Conservation (phyloP, 2,888 invertebrate genomes). For the Aphidoletes aphidimyza region DNA sequence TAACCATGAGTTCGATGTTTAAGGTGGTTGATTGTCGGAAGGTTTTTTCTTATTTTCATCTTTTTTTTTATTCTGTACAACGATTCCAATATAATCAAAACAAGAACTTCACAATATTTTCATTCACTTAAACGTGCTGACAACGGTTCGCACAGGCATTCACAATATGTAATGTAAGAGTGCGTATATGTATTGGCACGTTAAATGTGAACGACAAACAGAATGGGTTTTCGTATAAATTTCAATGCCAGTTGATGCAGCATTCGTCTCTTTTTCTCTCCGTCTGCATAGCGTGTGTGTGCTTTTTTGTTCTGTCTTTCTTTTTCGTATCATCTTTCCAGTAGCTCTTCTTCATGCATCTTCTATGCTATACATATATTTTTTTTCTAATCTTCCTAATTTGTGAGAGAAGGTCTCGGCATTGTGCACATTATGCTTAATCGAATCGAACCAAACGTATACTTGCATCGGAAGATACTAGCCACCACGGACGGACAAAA, state of each 20-base stretch:
- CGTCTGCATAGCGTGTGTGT: not conserved
- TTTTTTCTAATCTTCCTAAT: not conserved
- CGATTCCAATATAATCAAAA: slow-evolving; percentile 46
- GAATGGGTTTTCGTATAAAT: slow-evolving; percentile 7
- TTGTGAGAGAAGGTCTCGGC: slow-evolving; percentile 11
- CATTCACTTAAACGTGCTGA: not conserved
- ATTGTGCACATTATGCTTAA: slow-evolving; percentile 28
- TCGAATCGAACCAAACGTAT: slow-evolving; percentile 17
- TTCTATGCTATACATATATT: not conserved
- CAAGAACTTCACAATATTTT: not conserved
- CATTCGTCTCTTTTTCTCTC: slow-evolving; percentile 13
- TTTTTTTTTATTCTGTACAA: too few species aligned
- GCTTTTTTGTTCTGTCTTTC: not conserved
- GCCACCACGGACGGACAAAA: too few species aligned
- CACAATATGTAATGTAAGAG: not conserved
- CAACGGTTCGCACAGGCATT: not conserved
- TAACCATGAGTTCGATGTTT: not conserved
- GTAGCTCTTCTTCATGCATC: not conserved
- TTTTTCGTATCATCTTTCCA: too few species aligned
- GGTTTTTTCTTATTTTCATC: not conserved
- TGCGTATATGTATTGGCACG: not conserved
- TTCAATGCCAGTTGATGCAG: slow-evolving; percentile 50
- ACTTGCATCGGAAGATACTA: not conserved
- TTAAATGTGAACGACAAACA: not conserved
- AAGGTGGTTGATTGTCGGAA: not conserved